A percentile compares a stretch with the other conserved stretches of the same genome.
Evolutionary conservation across 2,797 vertebrate species (phyloP).

Genomic region (Brachyrhaphis roseni): DNA sequence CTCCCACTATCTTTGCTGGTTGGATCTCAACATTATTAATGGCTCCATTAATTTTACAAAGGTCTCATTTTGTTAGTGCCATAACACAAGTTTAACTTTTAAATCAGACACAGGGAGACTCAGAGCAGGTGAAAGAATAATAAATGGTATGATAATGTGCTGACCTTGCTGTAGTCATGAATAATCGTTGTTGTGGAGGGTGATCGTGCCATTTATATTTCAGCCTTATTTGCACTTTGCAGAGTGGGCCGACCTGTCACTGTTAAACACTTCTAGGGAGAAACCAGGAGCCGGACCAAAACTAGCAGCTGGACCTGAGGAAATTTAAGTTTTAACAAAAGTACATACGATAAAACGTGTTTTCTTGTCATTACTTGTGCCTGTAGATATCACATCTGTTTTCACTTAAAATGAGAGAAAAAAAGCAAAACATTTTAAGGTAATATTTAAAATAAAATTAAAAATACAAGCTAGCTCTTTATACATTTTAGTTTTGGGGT

Average conservation of each 20-base stretch:
- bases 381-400: neutral
- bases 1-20: neutral
- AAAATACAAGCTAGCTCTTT: neutral
- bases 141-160: constrained; percentile 1
- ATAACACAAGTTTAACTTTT: neutral
- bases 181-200: neutral
- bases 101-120: neutral
- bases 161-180: neutral
- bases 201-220: neutral
- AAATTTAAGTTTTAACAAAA: neutral
- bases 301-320: neutral
- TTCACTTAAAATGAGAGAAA: neutral
- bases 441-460: neutral
- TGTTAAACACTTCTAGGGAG: neutral
- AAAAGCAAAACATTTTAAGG: neutral
- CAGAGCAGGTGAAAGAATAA: neutral
- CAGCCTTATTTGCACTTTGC: neutral
- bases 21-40: neutral
- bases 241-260: neutral
- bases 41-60: constrained; percentile 1
- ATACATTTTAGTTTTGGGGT: neutral
- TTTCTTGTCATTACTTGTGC: neutral
- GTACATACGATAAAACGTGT: neutral
- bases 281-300: neutral
- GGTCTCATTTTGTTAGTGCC: neutral